Base-by-base conservation (phyloP, 1,140 invertebrate species). In the Carcinoscorpius rotundicauda region DNA sequence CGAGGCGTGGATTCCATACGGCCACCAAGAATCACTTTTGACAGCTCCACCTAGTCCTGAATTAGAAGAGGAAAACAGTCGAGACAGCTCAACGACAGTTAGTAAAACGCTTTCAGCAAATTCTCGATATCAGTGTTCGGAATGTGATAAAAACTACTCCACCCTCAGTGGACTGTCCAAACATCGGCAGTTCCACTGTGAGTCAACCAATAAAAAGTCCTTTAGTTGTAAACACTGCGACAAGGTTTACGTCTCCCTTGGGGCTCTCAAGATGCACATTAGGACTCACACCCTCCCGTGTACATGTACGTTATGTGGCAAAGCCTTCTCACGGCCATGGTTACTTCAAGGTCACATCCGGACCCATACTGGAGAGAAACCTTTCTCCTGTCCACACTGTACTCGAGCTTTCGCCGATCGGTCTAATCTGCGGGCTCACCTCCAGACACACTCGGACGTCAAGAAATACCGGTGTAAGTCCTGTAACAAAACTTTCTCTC, bases 191-290 rank as follows among this genome's bases (percentile, higher is more conserved):
- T 97, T 96, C 78, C 94, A 98, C 72, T 98, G 94, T 75, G 84
- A 86, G 29, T 29, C 29, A 55, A 89, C 89, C 59, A 82, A 86
- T 3, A 90, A 92, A 75, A 97, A 96, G 77, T 88, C 89, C 3
- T 98, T 97, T 79, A 88, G 86, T 68, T 98, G 95, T 81, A 97
- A 97, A 76, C 90, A 88, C 75, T 98, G 96, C 80, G 87, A 94
- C 61, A 98, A 98, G 78, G 88, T 91, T 1, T 98, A 98, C 79
- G 87, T 92, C 0, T 94, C 91, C 0, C 77, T 97, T 61, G 95
- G 95, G 5, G 96, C 95, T 0, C 81, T 98, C 0, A 98, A 98
- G 77, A 98, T 99, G 95, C 96, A 98, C 80, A 97, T 98, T 69
- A 83, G 95, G 56, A 99, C 95, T 3, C 96, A 98, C 77, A 99